These are phyloP conservation scores for Clarias macrocephalus DNA, from an alignment of 2,113 vertebrate species.

Conservation along the genomic window DNA sequence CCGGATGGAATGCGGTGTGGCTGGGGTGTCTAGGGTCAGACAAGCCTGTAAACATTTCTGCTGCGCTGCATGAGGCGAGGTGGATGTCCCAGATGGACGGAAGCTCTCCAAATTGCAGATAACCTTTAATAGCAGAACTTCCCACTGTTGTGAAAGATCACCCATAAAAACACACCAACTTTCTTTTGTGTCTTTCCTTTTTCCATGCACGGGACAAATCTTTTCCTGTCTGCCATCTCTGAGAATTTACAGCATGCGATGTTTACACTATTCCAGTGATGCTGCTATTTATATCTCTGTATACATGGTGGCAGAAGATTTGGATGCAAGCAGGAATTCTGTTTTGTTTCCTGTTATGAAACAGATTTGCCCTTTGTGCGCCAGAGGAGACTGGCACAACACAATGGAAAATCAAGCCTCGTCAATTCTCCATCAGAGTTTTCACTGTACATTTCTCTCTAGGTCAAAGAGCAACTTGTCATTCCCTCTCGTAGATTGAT, in stretches of 20 bases:
- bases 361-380: neutral
- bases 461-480: neutral
- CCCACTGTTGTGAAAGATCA: neutral
- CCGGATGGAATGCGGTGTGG: neutral
- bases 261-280: neutral
- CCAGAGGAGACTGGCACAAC: neutral
- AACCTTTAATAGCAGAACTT: neutral
- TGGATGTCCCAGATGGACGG: neutral
- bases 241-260: neutral
- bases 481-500: neutral
- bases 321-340: too few relatives aligned
- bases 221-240: slow-evolving; percentile 2
- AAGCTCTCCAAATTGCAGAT: neutral
- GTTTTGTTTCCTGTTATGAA: neutral
- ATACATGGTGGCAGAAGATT: neutral
- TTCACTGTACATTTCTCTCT: neutral
- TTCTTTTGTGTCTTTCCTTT: neutral
- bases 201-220: neutral
- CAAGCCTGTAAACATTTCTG: neutral
- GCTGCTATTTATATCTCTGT: slow-evolving; percentile 16
- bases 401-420: neutral
- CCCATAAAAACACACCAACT: neutral
- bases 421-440: neutral
- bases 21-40: neutral
- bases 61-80: neutral